Base-by-base conservation (phyloP, 2,888 invertebrate species). In the Serrognathus titanus region DNA sequence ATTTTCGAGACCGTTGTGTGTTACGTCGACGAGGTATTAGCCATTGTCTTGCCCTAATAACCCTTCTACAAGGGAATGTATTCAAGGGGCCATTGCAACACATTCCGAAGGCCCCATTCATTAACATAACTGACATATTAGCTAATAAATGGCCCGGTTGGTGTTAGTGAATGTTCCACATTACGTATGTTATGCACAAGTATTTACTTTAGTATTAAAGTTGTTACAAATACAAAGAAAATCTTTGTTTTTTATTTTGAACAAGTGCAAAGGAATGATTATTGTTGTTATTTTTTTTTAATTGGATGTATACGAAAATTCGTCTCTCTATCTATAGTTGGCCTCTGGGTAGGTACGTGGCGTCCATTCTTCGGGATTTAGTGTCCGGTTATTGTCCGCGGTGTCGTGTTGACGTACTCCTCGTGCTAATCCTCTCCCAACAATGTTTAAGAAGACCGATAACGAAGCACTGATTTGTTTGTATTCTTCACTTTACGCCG, bases 321-420 rank as follows among this genome's bases (percentile, higher is more conserved):
- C 43, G 9, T 43, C n/a, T 4, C 24, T 1, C 24, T 31, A 36
- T 6, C 51, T 35, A 52, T 51, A 52, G 52, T 57, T 57, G 56
- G 56, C 43, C 48, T 52, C 56, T 52, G 52, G 52, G 48, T 52
- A 43, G 56, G 52, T 48, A 57, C 47, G 37, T 13, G 46, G 49
- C 38, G 48, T 52, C 56, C 52, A 57, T 57, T 57, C 56, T 57
- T 57, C 6, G 48, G 56, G 56, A 52, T 52, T 57, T 57, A 57
- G 56, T 57, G 56, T 57, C 52, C 56, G 38, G 52, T 52, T 57
- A 57, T 57, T 57, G 56, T 57, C 45, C 48, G 35, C 43, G 43
- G 52, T 57, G 56, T 57, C 56, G 48, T 57, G 56, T 57, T 57
- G 56, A 57, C 48, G 52, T 48, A 43, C 52, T 41, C 56, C 52